Evolutionary conservation across 2,888 invertebrate genomes (phyloP).

Genomic region (Ormyrus labotus): DNA sequence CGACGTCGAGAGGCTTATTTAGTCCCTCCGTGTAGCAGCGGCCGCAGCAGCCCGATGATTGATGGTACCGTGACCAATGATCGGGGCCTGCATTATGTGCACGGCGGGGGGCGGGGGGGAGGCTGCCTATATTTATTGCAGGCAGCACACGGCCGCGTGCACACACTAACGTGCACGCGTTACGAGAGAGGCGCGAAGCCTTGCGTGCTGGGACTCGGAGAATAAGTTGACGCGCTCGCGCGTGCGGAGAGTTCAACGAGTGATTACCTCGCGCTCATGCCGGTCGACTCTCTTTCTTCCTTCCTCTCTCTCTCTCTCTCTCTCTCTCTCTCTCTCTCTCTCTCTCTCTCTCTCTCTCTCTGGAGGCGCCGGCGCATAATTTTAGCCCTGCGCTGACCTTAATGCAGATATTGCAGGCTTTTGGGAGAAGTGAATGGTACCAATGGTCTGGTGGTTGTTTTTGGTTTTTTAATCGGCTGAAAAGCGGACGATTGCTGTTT

Average conservation of each 20-base stretch:
- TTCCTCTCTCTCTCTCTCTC: too few species aligned
- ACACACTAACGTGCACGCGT: neutral
- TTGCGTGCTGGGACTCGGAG: slow-evolving; percentile 44
- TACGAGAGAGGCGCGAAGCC: neutral
- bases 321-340: too few species aligned
- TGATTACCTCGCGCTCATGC: slow-evolving; percentile 38
- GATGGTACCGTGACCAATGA: slow-evolving; percentile 61
- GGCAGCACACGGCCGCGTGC: neutral
- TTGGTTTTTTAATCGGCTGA: too few species aligned
- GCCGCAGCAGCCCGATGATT: slow-evolving; percentile 53
- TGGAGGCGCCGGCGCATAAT: too few species aligned
- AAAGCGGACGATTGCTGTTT: too few species aligned
- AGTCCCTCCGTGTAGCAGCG: slow-evolving; percentile 11
- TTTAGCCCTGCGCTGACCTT: too few species aligned
- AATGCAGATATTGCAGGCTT: too few species aligned
- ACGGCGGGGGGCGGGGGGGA: neutral
- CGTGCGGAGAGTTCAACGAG: slow-evolving; percentile 53
- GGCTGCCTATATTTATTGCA: slow-evolving; percentile 33
- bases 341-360: too few species aligned
- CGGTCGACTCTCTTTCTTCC: too few species aligned
- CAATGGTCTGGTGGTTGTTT: too few species aligned
- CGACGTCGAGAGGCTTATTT: slow-evolving; percentile 42
- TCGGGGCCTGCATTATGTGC: slow-evolving; percentile 47
- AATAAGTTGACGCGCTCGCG: slow-evolving; percentile 51
- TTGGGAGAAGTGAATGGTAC: too few species aligned